Conservation (phyloP, 2,888 invertebrate species). For the Euzetes globulus region DNA sequence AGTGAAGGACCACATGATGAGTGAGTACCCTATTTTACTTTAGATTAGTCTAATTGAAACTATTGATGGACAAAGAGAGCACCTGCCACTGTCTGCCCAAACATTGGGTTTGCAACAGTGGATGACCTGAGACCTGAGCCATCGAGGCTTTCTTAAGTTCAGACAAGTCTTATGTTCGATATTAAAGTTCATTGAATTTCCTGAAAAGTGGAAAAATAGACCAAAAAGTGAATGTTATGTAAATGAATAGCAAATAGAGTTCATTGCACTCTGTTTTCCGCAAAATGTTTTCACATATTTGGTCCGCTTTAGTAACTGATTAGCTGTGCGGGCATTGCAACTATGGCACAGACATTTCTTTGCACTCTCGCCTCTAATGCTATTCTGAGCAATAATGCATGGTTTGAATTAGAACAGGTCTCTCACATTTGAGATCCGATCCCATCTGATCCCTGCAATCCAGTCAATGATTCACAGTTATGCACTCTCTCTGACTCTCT, state of each 20-base stretch:
- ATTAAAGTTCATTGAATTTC: neutral
- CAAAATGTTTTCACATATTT: constrained; percentile 21
- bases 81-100: too few relatives aligned
- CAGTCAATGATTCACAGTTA: constrained; percentile 20
- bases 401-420: constrained; percentile 28
- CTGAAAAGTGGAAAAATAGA: neutral
- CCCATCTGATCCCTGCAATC: constrained; percentile 8
- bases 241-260: neutral
- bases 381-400: neutral
- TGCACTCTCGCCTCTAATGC: neutral
- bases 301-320: constrained; percentile 8
- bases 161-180: neutral
- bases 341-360: neutral
- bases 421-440: constrained; percentile 6
- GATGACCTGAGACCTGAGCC: too few relatives aligned
- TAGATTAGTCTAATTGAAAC: too few relatives aligned
- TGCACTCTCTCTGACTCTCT: neutral
- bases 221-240: neutral
- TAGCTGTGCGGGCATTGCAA: neutral
- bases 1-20: too few relatives aligned
- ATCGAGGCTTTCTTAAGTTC: neutral
- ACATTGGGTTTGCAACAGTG: too few relatives aligned
- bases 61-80: too few relatives aligned
- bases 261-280: constrained; percentile 13
- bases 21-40: too few relatives aligned